Percentiles rank a stretch among this genome's conserved stretches.
Conservation (phyloP, 1,140 invertebrate species). For the Zaprionus africanus region DNA sequence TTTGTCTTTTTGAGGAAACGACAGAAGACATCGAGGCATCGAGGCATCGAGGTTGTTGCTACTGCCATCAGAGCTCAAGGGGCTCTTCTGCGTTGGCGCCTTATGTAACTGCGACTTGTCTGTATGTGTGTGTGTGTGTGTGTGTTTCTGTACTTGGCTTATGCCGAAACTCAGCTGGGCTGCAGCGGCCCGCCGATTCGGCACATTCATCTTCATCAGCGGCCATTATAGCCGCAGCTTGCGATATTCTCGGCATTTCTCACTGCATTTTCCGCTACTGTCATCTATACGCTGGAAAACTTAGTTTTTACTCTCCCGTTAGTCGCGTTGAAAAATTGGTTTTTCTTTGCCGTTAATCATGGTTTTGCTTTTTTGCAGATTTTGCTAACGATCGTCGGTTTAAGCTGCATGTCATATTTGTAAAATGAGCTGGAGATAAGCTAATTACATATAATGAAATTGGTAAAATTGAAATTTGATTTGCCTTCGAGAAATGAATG, state of each 20-base stretch:
- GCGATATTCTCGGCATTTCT: slow-evolving; percentile 54
- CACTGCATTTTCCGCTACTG: slow-evolving; percentile 37
- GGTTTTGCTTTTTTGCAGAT: slow-evolving; percentile 12
- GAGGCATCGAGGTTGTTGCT: slow-evolving; percentile 56
- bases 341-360: slow-evolving; percentile 44
- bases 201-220: slow-evolving; percentile 72
- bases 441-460: slow-evolving; percentile 15
- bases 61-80: slow-evolving; percentile 29
- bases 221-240: slow-evolving; percentile 50
- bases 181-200: slow-evolving; percentile 21
- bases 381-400: slow-evolving; percentile 32
- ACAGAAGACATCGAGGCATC: slow-evolving; percentile 59
- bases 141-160: slow-evolving; percentile 5
- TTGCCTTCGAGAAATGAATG: background rate
- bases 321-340: slow-evolving; percentile 50
- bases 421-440: background rate
- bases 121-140: background rate
- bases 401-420: slow-evolving; percentile 10
- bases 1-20: slow-evolving; percentile 73
- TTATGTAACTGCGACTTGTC: slow-evolving; percentile 59
- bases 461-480: background rate
- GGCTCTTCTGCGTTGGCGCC: slow-evolving; percentile 71
- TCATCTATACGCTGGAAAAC: slow-evolving; percentile 68
- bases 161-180: background rate
- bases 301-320: slow-evolving; percentile 46